A percentile compares a stretch with the other conserved stretches of the same genome.
Evolutionary conservation across 2,797 vertebrate genomes (phyloP).

Genomic region (Glyptemys insculpta): DNA sequence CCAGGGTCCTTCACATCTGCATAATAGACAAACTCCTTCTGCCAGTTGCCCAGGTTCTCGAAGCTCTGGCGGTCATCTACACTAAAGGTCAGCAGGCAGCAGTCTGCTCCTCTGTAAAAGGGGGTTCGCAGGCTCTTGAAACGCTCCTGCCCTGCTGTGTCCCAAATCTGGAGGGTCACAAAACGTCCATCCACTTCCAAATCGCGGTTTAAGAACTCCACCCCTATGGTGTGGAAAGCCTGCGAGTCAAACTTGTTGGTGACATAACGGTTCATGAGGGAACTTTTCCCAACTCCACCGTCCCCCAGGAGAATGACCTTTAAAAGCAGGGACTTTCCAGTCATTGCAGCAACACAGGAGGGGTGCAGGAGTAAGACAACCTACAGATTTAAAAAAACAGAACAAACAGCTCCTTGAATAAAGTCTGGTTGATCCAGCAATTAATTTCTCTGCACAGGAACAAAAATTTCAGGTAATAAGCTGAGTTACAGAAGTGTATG

Average conservation of each 20-base stretch:
- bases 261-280: constrained; percentile 99
- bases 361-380: constrained; percentile 5
- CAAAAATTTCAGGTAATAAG: too few relatives aligned
- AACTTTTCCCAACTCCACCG: constrained; percentile 98
- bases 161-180: constrained; percentile 98
- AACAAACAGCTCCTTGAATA: constrained; percentile 25
- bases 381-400: constrained; percentile 59
- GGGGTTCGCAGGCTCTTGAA: constrained; percentile 97
- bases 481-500: not conserved
- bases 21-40: constrained; percentile 97
- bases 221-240: constrained; percentile 98
- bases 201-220: constrained; percentile 98
- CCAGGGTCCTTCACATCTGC: constrained; percentile 94
- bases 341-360: constrained; percentile 84
- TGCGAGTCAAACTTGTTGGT: constrained; percentile 98
- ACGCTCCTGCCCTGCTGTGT: constrained; percentile 97
- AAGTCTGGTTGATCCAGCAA: constrained; percentile 27
- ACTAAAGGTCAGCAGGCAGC: constrained; percentile 96
- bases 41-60: constrained; percentile 95
- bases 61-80: constrained; percentile 97
- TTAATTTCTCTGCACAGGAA: not conserved
- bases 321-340: constrained; percentile 94
- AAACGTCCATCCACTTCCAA: constrained; percentile 95
- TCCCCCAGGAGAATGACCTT: constrained; percentile 98
- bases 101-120: constrained; percentile 97